phyloP scores from a whole-genome alignment of 2,113 vertebrate species.

The Leptodactylus fuscus region DNA sequence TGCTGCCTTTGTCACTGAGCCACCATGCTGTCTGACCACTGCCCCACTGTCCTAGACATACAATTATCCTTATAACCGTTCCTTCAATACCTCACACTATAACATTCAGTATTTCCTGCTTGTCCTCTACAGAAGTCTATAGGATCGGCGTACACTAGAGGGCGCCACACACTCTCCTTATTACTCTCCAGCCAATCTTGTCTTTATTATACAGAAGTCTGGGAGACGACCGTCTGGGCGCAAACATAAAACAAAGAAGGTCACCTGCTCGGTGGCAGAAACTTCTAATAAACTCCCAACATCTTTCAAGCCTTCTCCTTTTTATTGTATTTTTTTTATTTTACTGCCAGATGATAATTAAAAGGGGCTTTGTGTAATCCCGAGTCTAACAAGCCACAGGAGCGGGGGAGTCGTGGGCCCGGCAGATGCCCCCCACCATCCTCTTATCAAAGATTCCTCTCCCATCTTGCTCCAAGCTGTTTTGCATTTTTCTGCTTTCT shows the following conservation, averaged over 20 bases:
- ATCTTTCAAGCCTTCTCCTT: background rate
- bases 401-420: background rate
- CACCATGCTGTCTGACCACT: no score
- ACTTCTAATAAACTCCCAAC: background rate
- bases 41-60: no score
- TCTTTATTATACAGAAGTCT: background rate
- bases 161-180: slow-evolving; percentile 12
- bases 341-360: slow-evolving; percentile 48
- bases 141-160: slow-evolving; percentile 25
- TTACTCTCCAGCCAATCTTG: background rate
- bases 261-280: slow-evolving; percentile 48
- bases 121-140: no score
- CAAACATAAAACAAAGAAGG: background rate
- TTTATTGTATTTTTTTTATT: slow-evolving; percentile 21
- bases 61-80: no score
- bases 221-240: background rate
- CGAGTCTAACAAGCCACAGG: slow-evolving; percentile 13
- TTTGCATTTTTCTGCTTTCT: slow-evolving; percentile 62
- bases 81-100: no score
- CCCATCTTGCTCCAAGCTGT: slow-evolving; percentile 58
- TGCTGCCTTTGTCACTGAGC: no score
- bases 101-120: no score
- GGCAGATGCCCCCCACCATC: slow-evolving; percentile 28
- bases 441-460: slow-evolving; percentile 59
- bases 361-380: slow-evolving; percentile 27